A percentile compares a stretch with the other conserved stretches of the same genome.
Evolutionary conservation across 2,113 vertebrate genomes (phyloP).

Genomic region (Gavia stellata): DNA sequence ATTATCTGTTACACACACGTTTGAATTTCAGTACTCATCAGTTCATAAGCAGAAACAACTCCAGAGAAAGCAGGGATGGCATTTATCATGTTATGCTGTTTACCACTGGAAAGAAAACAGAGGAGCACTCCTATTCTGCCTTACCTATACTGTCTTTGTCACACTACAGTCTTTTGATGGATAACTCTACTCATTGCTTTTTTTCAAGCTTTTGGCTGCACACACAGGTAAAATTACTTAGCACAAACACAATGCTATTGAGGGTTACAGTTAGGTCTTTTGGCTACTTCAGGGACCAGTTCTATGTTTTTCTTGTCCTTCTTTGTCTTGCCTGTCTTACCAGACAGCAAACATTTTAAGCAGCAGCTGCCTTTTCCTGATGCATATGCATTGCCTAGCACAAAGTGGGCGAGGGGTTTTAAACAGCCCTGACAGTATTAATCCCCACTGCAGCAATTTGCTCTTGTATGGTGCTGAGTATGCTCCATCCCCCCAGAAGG

Average conservation of each 20-base stretch:
- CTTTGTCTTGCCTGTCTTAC: not conserved
- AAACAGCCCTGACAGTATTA: not conserved
- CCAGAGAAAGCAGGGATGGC: not conserved
- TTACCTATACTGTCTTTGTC: not conserved
- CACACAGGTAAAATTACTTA: not conserved
- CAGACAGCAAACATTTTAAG: not conserved
- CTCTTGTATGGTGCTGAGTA: not conserved
- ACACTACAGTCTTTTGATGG: not conserved
- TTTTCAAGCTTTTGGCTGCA: not conserved
- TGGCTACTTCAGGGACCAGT: not conserved
- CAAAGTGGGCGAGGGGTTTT: not conserved
- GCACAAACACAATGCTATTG: not conserved
- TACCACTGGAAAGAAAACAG: not conserved
- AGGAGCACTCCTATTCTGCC: not conserved
- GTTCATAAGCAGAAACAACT: conserved; percentile 47
- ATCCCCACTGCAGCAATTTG: not conserved
- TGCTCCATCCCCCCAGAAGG: not conserved
- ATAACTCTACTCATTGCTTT: not conserved
- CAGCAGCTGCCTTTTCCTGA: not conserved
- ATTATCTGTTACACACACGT: conserved; percentile 28
- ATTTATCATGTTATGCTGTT: conserved; percentile 32
- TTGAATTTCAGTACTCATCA: conserved; percentile 53
- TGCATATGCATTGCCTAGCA: not conserved
- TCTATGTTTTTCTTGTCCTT: not conserved
- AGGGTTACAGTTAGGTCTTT: not conserved